Base-by-base conservation (phyloP, 53 echinoderm and acorn worm species). In the Mesocentrotus franciscanus region DNA sequence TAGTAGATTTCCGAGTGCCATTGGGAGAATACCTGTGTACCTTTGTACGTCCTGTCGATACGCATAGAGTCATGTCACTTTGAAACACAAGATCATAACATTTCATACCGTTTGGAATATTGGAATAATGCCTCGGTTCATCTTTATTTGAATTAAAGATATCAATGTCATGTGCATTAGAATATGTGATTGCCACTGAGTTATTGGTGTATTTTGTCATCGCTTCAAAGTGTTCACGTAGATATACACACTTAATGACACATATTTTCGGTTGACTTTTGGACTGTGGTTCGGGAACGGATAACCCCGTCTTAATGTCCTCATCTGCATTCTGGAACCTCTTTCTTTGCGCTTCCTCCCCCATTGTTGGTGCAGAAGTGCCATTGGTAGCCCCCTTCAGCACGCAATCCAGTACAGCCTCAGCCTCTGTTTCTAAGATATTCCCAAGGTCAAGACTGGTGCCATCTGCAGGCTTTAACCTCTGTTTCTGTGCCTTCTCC, bases 71-170 rank as follows among this genome's bases (percentile, higher is more conserved):
- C 39, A 39, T 39, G 39, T 39, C 39, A 39, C 60, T 17, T 61
- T 90, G 91, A 34, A 90, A 90, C 16, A 62, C 91, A 30, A 90
- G 1, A 90, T 62, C 66, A 89, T 26, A 56, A n/a, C 27, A 89
- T 15, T 2, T 62, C 66, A 89, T 26, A 22, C 2, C 29, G 55
- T 17, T 0, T 11, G 26, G 89, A 4, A 35, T 29, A 32, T 79
- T 79, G 17, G 81, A 22, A 66, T 49, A 71, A 1, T 26, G 0
- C 26, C 71, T n/a, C 3, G 49, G 49, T 49, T 5, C 49, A 49
- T 49, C 49, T 49, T 49, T 7, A 49, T 49, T 7, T 49, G 6
- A 49, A 49, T 49, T 49, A 49, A 49, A 49, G 49, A 49, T 49
- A 49, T 49, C 0, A 49, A 71, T 71, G 9, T 24, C 24, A 71